Evolutionary conservation across 2,888 invertebrate species (phyloP).

Genomic region (Tenthredo amoena): DNA sequence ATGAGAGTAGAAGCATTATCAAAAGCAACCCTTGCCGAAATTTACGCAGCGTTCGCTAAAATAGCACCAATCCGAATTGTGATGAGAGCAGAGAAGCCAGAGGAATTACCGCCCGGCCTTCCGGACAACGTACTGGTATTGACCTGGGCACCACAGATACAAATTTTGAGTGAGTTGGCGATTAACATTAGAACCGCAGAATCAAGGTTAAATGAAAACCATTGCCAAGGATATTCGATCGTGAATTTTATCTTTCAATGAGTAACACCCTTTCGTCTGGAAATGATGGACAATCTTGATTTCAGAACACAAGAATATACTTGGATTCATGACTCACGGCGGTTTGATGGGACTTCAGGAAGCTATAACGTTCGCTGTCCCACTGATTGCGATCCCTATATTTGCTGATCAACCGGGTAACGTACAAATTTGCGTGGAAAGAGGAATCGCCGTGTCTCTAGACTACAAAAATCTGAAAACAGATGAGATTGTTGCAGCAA

Average conservation of each 20-base stretch:
- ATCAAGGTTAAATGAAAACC: background rate
- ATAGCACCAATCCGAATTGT: slow-evolving; percentile 69
- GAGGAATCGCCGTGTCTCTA: slow-evolving; percentile 61
- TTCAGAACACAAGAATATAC: slow-evolving; percentile 70
- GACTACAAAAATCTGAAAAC: slow-evolving; percentile 59
- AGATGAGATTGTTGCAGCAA: slow-evolving; percentile 61
- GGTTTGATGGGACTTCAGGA: slow-evolving; percentile 70
- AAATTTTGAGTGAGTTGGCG: slow-evolving; percentile 68
- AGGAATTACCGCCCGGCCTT: slow-evolving; percentile 65
- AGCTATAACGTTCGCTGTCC: slow-evolving; percentile 67
- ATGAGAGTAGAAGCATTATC: slow-evolving; percentile 71
- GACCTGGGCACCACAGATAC: slow-evolving; percentile 70
- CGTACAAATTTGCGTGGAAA: slow-evolving; percentile 58
- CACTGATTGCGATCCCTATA: slow-evolving; percentile 70
- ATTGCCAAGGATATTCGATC: background rate
- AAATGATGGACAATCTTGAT: background rate
- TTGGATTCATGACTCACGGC: slow-evolving; percentile 71
- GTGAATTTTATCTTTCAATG: background rate
- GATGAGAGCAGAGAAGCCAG: slow-evolving; percentile 66
- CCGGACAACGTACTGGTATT: slow-evolving; percentile 67
- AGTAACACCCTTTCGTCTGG: background rate
- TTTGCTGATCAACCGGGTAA: slow-evolving; percentile 71
- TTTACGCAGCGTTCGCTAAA: slow-evolving; percentile 67
- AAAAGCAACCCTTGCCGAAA: slow-evolving; percentile 58
- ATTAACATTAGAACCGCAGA: background rate